Evolutionary conservation across 1,140 invertebrate species (phyloP), one percentile per base, ranked within the genome.

Genomic region (Galendromus occidentalis): DNA sequence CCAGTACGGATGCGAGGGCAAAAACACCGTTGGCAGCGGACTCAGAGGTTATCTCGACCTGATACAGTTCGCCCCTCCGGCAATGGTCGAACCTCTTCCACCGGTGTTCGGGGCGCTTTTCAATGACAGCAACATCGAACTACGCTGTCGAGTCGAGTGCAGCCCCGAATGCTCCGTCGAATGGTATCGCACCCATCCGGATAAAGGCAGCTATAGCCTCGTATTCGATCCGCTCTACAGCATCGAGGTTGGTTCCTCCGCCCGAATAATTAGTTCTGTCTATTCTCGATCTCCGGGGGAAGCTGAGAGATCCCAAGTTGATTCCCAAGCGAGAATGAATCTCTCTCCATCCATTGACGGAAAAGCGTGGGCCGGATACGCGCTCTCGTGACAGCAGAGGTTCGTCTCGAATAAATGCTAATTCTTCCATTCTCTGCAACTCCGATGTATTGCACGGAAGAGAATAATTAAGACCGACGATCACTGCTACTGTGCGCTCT

Each of bases 111-210:
- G 86, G n/a, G 85, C 81, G 25, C 78, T 86, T 9, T 85, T 83
- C 74, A 85, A 83, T 71, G 81, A 81, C 12, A 79, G 80, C 47
- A 83, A 85, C 71, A 85, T 89, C 45, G 86, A 82, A 64, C 79
- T 91, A 9, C 85, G 85, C 6, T 93, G 89, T 74, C 82, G 86
- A 69, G 86, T 92, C 22, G 88, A 93, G 73, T 92, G 89, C 73
- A 86, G 83, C 6, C 88, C 89, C 0, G 39, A 85, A 12, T 92
- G 89, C 74, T 81, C 82, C 39, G 84, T 93, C 45, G 79, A 83
- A 14, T 93, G 90, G 90, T 79, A 83, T 55, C 88, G 86, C 73
- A 83, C 69, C 82, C 80, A 59, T 59, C 51, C 51, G 25, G 51
- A 59, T 25, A 59, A 59, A 33, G 51, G 51, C 25, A 59, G 25